Base-by-base conservation (phyloP, 2,888 invertebrate genomes). In the Meteorus colon region DNA sequence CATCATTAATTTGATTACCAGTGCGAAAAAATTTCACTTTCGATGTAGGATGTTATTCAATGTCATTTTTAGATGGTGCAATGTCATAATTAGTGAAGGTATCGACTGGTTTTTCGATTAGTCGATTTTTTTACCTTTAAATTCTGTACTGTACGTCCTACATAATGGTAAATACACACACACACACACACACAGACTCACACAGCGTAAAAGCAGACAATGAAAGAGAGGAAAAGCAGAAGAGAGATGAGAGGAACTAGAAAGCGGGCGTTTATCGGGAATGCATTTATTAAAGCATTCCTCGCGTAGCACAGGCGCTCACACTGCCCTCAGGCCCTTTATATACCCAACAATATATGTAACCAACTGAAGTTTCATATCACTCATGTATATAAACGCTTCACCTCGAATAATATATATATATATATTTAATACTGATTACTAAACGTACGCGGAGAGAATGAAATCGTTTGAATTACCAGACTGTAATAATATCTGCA, bases 241-340 rank as follows among this genome's bases (percentile, higher is more conserved):
- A 10, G 10, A 62, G 31, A 62, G 55, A 55, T 55, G 55, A 24
- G 73, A 67, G 55, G 55, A 73, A 51, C 24, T 66, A 79, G 79
- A 81, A 78, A 79, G 77, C 77, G 55, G 59, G 79, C 80, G 73
- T 74, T 79, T 82, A 79, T 76, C 75, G 79, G 84, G 86, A 85
- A 86, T 86, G 85, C 85, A 84, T 86, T 55, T 85, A 86, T 86
- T 86, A 86, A 86, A 85, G 85, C 85, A 86, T 86, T 85, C 85
- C 84, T 79, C 77, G 79, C 82, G 78, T 81, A 78, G 78, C 80
- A 78, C 78, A 76, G 79, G 63, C 78, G 77, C 79, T 75, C 66
- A 4, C 74, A 74, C 6, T 45, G 55, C 51, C 59, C 75, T 59
- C 63, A 68, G 48, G 41, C 60, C 4, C 41, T 41, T 41, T 31